phyloP scores from a whole-genome alignment of 2,113 vertebrate species.

The Lanius collurio region DNA sequence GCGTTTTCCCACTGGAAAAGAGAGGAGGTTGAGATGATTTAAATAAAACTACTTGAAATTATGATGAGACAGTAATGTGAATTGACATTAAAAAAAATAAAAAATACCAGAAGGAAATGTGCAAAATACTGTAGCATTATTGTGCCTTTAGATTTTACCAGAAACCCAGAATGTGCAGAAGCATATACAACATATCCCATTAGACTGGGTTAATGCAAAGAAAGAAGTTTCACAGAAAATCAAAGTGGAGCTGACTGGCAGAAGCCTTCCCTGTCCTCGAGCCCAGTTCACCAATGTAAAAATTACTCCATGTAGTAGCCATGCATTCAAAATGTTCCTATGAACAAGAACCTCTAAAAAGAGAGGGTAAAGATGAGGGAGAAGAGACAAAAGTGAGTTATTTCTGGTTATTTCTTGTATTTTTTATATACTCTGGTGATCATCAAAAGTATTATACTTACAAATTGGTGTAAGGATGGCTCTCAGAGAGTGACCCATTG shows the following conservation, averaged over 20 bases:
- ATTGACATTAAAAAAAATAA: not conserved
- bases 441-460: constrained; percentile 70
- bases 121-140: not conserved
- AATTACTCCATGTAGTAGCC: not conserved
- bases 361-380: not conserved
- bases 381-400: not conserved
- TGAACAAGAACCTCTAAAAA: not conserved
- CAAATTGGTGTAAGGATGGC: constrained; percentile 67
- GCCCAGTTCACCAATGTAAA: not conserved
- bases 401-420: not conserved
- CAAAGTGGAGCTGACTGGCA: not conserved
- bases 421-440: not conserved
- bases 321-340: not conserved
- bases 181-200: not conserved
- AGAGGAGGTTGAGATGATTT: not conserved
- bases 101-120: not conserved
- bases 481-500: not conserved
- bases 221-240: not conserved
- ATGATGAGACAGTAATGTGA: not conserved
- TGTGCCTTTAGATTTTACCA: not conserved
- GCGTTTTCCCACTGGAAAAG: not conserved
- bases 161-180: not conserved
- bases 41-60: not conserved
- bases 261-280: not conserved
- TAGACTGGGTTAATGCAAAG: not conserved